Evolutionary conservation across 1,140 invertebrate species (phyloP), one percentile per base, ranked within the genome.

Genomic region (Heliconius nattereri): DNA sequence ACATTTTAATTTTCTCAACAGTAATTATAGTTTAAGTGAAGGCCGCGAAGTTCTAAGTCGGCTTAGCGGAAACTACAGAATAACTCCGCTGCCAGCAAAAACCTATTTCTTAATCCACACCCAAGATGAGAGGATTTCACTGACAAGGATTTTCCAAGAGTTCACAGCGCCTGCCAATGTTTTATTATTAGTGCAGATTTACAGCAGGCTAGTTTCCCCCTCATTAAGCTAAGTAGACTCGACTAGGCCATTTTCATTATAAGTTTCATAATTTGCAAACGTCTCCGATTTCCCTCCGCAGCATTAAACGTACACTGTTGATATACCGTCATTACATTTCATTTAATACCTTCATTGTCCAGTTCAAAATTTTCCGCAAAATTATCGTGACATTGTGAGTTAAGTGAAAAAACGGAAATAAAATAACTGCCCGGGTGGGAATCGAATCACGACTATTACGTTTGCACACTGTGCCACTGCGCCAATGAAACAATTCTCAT

Each of bases 141-240:
- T 26, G 23, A 57, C 54, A 57, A 57, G 54, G 54, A 57, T 11
- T 23, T 57, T 57, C 54, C 54, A 57, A 57, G 23, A 57, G 20
- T 57, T 57, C n/a, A 57, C 8, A 57, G n/a, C 54, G 54, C 54
- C 7, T 57, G 54, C 54, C 54, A 57, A 57, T 66, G 60, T 66
- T 66, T 66, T 66, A 66, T 66, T 66, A 66, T 66, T 66, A 66
- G 60, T 66, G 23, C 23, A 66, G 26, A 66, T 29, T 66, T 66
- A 66, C 23, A 66, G 23, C 23, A 66, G 8, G 60, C 60, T 66
- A 66, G 60, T 66, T 66, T 29, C 60, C 13, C 23, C 60, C 23
- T 66, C 26, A 9, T 66, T 16, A 66, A 66, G 26, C 54, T 29
- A 66, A 66, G 60, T 66, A 11, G 23, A 66, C 60, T 26, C 60